Evolutionary conservation across 2,113 vertebrate genomes (phyloP).

Genomic region (Desmodus rotundus): DNA sequence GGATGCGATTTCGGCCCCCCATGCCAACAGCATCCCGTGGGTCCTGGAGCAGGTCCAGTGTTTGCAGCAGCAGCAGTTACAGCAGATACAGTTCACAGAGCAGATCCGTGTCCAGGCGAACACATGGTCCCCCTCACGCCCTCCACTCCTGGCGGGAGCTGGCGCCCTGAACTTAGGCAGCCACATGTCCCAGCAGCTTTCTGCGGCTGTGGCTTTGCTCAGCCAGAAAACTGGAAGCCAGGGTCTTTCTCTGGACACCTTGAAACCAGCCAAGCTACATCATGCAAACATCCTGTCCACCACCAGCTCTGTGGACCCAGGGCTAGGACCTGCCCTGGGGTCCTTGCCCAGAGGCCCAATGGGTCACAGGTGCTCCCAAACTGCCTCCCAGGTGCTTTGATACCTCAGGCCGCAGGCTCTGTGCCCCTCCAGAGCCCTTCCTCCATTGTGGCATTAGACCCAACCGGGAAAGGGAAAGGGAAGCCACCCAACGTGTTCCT

Average conservation of each 20-base stretch:
- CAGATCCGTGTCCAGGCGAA: constrained; percentile 95
- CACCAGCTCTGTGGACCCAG: constrained; percentile 76
- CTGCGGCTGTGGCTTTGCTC: constrained; percentile 92
- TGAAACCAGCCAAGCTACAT: constrained; percentile 93
- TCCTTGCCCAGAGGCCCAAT: constrained; percentile 85
- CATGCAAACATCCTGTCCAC: constrained; percentile 77
- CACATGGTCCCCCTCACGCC: constrained; percentile 92
- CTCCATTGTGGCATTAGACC: constrained; percentile 81
- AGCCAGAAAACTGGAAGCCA: constrained; percentile 91
- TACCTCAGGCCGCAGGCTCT: constrained; percentile 86
- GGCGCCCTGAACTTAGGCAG: constrained; percentile 93
- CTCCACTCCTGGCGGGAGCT: constrained; percentile 85
- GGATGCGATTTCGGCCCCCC: constrained; percentile 70
- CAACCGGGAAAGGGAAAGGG: constrained; percentile 90
- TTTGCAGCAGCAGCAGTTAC: constrained; percentile 96
- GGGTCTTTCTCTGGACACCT: constrained; percentile 88
- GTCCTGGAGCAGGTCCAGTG: constrained; percentile 94
- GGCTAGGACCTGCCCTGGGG: no score
- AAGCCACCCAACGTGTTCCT: constrained; percentile 82
- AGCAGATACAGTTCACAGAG: constrained; percentile 96
- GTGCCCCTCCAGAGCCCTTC: constrained; percentile 88
- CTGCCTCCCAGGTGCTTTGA: constrained; percentile 85
- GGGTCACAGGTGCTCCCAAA: constrained; percentile 81
- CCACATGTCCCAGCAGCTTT: constrained; percentile 95
- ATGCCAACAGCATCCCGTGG: constrained; percentile 87